Evolutionary conservation across 2,888 invertebrate species (phyloP), one percentile per base, ranked within the genome.

Genomic region (Eupithecia exiguata): DNA sequence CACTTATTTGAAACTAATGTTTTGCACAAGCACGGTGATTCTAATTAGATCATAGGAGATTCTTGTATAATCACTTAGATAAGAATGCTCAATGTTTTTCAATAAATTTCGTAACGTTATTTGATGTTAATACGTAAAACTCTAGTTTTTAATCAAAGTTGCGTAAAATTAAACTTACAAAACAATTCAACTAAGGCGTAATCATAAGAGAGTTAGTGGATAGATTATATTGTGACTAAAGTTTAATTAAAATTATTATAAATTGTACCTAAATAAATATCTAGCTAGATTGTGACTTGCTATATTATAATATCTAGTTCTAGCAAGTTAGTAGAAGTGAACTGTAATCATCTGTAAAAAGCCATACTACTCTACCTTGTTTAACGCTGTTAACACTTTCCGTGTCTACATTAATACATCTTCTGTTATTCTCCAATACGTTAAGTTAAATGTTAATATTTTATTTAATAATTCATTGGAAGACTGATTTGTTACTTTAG

Each of bases 401-500:
- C 49, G 25, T 49, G 68, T 72, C 65, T 38, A 70, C 63, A 25
- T 49, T 65, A 74, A 74, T 69, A 46, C 65, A 71, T 61, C 53
- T 38, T 72, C 67, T 77, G 74, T 76, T 77, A 76, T 66, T 73
- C 69, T 79, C 70, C 67, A 76, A 69, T 71, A 71, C 61, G 66
- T 36, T 78, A 74, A 67, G 76, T 77, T 89, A 88, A 86, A 83
- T 83, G 84, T 85, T 84, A 84, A 88, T 87, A 89, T 91, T 89
- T 92, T 91, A 89, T 91, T 92, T 91, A 86, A 84, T 93, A 92
- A 90, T 92, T 90, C 80, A 89, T 90, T 92, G 87, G 89, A 95
- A 95, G 95, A 95, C 95, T 95, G 95, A 95, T 94, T 93, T 92
- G 92, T 94, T 94, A 93, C 89, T 93, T 88, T 94, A 94, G 93